A percentile compares a stretch with the other conserved stretches of the same genome.
Evolutionary conservation across 2,888 invertebrate genomes (phyloP).

Genomic region (Drosophila multiciliata): DNA sequence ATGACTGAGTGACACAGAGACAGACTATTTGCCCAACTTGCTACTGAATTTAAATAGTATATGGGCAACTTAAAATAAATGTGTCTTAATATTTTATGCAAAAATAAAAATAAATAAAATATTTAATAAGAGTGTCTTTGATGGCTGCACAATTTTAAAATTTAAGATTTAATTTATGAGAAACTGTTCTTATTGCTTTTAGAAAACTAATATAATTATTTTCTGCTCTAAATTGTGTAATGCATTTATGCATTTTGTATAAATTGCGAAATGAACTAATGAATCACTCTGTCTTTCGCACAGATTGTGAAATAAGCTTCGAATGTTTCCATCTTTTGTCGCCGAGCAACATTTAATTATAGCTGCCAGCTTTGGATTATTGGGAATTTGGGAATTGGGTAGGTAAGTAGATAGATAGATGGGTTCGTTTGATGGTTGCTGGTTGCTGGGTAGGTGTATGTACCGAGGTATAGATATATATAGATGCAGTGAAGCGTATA

Average conservation of each 20-base stretch:
- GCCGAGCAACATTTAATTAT: constrained; percentile 39
- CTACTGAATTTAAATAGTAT: constrained; percentile 8
- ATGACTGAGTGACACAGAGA: constrained; percentile 28
- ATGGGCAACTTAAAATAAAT: neutral
- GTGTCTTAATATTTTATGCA: neutral
- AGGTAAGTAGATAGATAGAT: constrained; percentile 35
- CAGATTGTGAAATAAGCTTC: constrained; percentile 30
- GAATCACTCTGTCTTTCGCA: constrained; percentile 8
- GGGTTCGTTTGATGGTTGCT: constrained; percentile 4
- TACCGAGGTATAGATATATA: constrained; percentile 4
- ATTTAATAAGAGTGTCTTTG: neutral
- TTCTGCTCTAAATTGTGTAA: neutral
- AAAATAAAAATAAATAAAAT: neutral
- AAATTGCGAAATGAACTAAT: constrained; percentile 18
- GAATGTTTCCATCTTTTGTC: constrained; percentile 12
- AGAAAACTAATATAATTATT: neutral
- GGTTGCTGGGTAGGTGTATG: constrained; percentile 3
- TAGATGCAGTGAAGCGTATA: constrained; percentile 74
- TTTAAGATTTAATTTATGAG: neutral
- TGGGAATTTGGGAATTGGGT: constrained; percentile 21
- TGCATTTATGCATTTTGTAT: constrained; percentile 12
- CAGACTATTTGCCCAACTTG: constrained; percentile 27
- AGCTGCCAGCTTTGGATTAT: constrained; percentile 47
- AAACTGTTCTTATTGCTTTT: neutral
- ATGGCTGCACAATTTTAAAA: neutral